phyloP scores from a whole-genome alignment of 2,797 vertebrate species.

The Tamandua tetradactyla region DNA sequence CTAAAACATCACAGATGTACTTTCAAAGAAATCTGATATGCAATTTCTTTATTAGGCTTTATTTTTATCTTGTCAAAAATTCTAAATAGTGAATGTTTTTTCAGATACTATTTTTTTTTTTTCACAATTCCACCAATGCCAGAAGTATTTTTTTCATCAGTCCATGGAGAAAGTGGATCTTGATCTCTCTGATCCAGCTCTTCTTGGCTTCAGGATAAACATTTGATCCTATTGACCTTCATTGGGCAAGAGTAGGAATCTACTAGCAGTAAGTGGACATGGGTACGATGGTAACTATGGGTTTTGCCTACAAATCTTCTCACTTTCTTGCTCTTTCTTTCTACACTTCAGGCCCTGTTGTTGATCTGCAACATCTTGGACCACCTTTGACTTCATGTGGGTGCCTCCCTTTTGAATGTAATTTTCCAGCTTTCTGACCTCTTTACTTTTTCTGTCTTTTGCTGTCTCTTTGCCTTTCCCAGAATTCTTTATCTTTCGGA shows the following conservation, averaged over 20 bases:
- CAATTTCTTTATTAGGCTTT: not conserved
- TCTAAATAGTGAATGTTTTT: not conserved
- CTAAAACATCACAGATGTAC: not conserved
- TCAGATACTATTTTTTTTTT: not conserved
- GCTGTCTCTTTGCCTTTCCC: not conserved
- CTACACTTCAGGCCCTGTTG: not conserved
- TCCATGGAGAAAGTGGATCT: not conserved
- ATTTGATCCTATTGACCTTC: not conserved
- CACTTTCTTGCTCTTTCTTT: not conserved
- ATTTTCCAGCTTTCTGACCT: not conserved
- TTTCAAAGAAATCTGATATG: not conserved
- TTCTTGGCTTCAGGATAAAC: not conserved
- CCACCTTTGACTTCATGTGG: fast-evolving
- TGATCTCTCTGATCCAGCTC: not conserved
- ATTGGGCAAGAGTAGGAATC: not conserved
- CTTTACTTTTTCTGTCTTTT: not conserved
- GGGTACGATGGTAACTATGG: not conserved
- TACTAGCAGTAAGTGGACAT: not conserved
- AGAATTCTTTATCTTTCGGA: not conserved
- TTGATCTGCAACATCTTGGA: not conserved
- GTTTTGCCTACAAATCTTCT: not conserved
- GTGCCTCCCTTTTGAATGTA: not conserved
- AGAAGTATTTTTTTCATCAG: not conserved
- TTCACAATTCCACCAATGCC: not conserved
- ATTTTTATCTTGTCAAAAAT: not conserved